These are phyloP conservation scores for Chaetura pelagica DNA, from an alignment of 2,113 vertebrate species.

Conservation along the genomic window DNA sequence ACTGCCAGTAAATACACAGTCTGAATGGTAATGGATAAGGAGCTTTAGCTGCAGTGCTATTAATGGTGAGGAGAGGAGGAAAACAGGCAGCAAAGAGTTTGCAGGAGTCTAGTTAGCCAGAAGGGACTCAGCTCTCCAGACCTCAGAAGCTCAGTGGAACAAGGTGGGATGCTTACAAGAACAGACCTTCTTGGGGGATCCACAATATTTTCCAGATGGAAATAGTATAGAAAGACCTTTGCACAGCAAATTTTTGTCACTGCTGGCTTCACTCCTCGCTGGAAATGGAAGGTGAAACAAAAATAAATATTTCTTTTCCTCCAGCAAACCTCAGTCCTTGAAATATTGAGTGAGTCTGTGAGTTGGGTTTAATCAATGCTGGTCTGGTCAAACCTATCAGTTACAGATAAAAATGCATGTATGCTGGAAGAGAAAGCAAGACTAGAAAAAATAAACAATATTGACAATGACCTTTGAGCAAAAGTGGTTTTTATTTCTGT, in stretches of 20 bases:
- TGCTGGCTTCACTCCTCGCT: background rate
- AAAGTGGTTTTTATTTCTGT: slow-evolving; percentile 2
- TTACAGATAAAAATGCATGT: background rate
- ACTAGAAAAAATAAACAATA: background rate
- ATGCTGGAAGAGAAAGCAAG: slow-evolving; percentile 6
- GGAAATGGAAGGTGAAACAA: background rate
- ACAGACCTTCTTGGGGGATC: background rate
- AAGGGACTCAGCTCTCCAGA: background rate
- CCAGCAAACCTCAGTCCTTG: background rate
- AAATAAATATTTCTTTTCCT: slow-evolving; percentile 12
- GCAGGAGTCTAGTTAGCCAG: background rate
- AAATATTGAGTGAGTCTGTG: slow-evolving; percentile 29
- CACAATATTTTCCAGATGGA: background rate
- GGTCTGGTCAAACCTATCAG: slow-evolving; percentile 7
- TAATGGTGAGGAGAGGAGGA: background rate
- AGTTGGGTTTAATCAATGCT: slow-evolving; percentile 38
- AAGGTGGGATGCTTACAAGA: background rate
- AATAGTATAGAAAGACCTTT: background rate
- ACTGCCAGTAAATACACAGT: background rate
- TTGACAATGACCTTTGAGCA: background rate
- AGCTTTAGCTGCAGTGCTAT: background rate
- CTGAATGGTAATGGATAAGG: background rate
- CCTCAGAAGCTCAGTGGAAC: background rate
- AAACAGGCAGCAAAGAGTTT: background rate
- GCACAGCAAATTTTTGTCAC: background rate